A percentile compares a stretch with the other conserved stretches of the same genome.
phyloP scores from a whole-genome alignment of 2,113 vertebrate species.

The Stigmatopora argus region DNA sequence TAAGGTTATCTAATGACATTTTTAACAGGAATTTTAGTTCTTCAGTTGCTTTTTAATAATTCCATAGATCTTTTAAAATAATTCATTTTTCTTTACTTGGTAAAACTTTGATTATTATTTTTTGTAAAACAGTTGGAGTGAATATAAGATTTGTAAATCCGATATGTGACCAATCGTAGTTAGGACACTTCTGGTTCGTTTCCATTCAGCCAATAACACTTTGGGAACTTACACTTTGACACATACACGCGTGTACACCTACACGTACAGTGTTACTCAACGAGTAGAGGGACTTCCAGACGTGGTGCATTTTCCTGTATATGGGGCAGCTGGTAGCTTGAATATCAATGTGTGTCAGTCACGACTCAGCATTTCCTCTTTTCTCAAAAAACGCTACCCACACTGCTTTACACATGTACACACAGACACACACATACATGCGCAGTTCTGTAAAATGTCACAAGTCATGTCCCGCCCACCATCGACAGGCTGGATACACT shows the following conservation, averaged over 20 bases:
- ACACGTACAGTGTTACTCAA: constrained; percentile 24
- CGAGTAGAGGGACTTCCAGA: constrained; percentile 11
- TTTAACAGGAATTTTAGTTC: too few relatives aligned
- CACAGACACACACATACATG: constrained; percentile 15
- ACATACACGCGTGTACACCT: constrained; percentile 4
- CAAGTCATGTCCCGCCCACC: constrained; percentile 19
- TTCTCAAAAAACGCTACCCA: constrained; percentile 57
- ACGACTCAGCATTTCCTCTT: constrained; percentile 53
- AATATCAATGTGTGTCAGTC: constrained; percentile 24
- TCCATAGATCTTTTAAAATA: neutral
- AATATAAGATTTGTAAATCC: constrained; percentile 55
- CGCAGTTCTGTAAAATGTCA: constrained; percentile 48
- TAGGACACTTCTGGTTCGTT: constrained; percentile 37
- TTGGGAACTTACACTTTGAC: neutral
- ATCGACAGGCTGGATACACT: neutral
- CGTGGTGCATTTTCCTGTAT: neutral
- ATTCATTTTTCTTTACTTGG: neutral
- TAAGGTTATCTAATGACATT: too few relatives aligned
- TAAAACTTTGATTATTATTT: too few relatives aligned
- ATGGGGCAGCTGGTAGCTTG: neutral
- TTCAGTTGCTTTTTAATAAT: too few relatives aligned
- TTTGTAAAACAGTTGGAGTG: too few relatives aligned
- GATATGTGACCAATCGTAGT: constrained; percentile 32
- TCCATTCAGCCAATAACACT: constrained; percentile 11
- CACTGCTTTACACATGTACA: constrained; percentile 19